These are phyloP conservation scores for Corella eumyota DNA, from an alignment of 23 tunicate species.

Conservation along the genomic window DNA sequence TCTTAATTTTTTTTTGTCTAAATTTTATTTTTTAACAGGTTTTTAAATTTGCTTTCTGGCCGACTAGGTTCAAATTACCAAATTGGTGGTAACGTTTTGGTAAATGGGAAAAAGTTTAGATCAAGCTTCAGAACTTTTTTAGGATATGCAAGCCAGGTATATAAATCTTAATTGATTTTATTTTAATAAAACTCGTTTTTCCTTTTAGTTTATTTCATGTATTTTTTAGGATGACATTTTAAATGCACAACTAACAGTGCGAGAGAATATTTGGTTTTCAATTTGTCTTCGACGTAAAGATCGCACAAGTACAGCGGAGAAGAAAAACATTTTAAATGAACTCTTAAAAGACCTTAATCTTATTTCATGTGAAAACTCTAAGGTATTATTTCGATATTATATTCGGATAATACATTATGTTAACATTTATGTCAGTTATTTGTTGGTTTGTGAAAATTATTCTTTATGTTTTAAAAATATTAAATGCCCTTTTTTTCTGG, in stretches of 20 bases:
- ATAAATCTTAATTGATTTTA: too few species aligned
- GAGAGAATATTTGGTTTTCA: conserved; percentile 37
- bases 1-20: neutral
- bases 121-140: too few species aligned
- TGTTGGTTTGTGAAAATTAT: too few species aligned
- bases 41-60: too few species aligned
- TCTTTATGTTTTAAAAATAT: too few species aligned
- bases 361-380: conserved; percentile 5
- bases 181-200: neutral
- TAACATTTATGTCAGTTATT: too few species aligned
- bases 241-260: conserved; percentile 29
- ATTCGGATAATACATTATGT: neutral
- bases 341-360: conserved; percentile 8
- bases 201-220: neutral
- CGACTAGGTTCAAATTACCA: too few species aligned
- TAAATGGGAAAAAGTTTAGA: too few species aligned
- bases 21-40: neutral
- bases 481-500: too few species aligned
- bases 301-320: neutral
- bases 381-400: conserved; percentile 6
- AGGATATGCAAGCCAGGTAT: too few species aligned
- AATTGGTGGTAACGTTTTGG: too few species aligned
- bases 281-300: conserved; percentile 20
- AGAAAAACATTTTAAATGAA: conserved; percentile 5
- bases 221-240: conserved; percentile 25